A percentile compares a stretch with the other conserved stretches of the same genome.
Conservation (phyloP, 2,888 invertebrate species). For the Zygothrica quintamaculata region DNA sequence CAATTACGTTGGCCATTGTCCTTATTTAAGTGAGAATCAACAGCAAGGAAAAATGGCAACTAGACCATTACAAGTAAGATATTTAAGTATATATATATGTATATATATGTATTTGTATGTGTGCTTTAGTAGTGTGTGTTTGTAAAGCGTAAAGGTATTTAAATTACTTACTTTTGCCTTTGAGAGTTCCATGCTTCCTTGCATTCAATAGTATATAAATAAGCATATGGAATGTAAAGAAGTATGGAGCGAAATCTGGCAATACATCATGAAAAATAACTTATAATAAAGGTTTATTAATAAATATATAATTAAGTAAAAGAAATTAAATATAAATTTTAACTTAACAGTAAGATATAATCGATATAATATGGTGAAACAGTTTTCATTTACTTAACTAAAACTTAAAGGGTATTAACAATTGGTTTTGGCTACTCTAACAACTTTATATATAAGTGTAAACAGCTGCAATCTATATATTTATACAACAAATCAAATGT, state of each 20-base stretch:
- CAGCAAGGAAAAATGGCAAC: conserved; percentile 9
- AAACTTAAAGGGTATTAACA: no score
- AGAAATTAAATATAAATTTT: neutral
- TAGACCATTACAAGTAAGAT: conserved; percentile 20
- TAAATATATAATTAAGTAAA: no score
- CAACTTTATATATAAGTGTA: no score
- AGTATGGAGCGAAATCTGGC: conserved; percentile 85
- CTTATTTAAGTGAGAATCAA: conserved; percentile 59
- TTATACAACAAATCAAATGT: no score
- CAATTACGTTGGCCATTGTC: conserved; percentile 63
- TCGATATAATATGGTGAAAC: no score
- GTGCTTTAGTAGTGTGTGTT: conserved; percentile 19
- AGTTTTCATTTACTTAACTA: no score
- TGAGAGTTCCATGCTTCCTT: conserved; percentile 86
- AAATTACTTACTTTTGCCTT: conserved; percentile 64
- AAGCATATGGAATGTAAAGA: conserved; percentile 86
- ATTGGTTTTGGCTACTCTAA: no score
- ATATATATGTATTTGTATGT: conserved; percentile 3
- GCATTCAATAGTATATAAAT: conserved; percentile 85
- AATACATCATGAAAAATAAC: conserved; percentile 49
- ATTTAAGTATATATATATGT: conserved; percentile 22
- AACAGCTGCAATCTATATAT: no score
- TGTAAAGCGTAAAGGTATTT: conserved; percentile 30
- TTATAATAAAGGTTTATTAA: conserved; percentile 2
- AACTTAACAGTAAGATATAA: no score